Evolutionary conservation across 1,140 invertebrate species (phyloP).

Genomic region (Pseudachorutes palmiensis): DNA sequence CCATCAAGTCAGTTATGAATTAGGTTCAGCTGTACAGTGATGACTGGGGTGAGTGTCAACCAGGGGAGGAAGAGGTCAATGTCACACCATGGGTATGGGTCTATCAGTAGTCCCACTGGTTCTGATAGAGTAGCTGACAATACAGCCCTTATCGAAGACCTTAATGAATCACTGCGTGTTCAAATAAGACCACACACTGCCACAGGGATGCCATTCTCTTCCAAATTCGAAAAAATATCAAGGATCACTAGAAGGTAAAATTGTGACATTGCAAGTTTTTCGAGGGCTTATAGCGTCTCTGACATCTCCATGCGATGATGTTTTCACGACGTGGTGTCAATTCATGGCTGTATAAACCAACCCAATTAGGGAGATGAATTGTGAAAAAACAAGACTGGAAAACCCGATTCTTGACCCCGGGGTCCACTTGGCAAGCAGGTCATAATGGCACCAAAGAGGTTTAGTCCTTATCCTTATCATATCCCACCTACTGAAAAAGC

Average conservation of each 20-base stretch:
- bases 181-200: constrained; percentile 33
- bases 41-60: background rate
- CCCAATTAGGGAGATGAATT: no score
- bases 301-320: no score
- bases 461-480: no score
- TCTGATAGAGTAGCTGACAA: background rate
- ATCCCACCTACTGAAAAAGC: no score
- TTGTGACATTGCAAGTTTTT: no score
- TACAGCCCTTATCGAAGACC: constrained; percentile 17
- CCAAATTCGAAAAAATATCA: constrained; percentile 29
- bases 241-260: constrained; percentile 31
- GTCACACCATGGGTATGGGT: constrained; percentile 5
- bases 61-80: background rate
- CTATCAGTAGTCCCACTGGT: background rate
- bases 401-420: no score
- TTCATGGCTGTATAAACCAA: no score
- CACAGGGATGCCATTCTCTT: constrained; percentile 23
- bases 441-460: no score
- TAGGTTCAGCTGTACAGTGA: background rate
- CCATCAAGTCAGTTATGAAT: background rate
- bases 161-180: constrained; percentile 25
- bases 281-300: no score
- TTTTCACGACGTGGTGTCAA: no score
- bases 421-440: no score
- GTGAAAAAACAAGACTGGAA: no score